Evolutionary conservation across 2,888 invertebrate genomes (phyloP), one percentile per base, ranked within the genome.

Genomic region (Lasioglossum malachurum): DNA sequence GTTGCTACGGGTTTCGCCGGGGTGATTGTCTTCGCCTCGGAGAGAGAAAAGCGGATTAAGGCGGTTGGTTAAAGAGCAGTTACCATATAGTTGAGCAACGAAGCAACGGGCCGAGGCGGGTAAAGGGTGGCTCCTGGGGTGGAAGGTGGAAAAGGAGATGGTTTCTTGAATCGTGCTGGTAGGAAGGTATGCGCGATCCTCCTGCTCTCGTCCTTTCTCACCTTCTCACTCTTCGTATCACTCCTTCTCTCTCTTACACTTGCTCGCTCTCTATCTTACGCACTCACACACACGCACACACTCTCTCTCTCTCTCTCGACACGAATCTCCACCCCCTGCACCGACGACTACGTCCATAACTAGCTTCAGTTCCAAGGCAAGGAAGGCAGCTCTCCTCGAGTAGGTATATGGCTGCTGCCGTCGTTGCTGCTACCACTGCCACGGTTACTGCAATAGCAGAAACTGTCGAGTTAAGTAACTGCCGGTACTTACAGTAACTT

Each of bases 391-490:
- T 78, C 89, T 86, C 76, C 72, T 80, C 83, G 84, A 84, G 83
- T 84, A 80, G 84, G 89, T 88, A 89, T 87, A 87, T 86, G 86
- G 92, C 83, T 89, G 87, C 81, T 76, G 78, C 78, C 84, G 69
- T 81, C 77, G 88, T 79, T 82, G 79, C 76, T 64, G 78, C 87
- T 87, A 83, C 86, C 78, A 75, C 84, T 87, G 84, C 79, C 86
- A 86, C 83, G 75, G 84, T 84, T 83, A 84, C 89, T 90, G 93
- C 92, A 94, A 94, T 92, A 93, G 92, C 90, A 91, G 93, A 93
- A 94, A 94, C 93, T 94, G 94, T 94, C 93, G 94, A 94, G 94
- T 92, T 94, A 94, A 95, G 93, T 94, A 94, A 95, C 94, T 94
- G 93, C 92, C 90, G 90, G 94, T 93, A 94, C 94, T 95, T 94